Base-by-base conservation (phyloP, 2,113 vertebrate genomes). In the Pterophyllum scalare region DNA sequence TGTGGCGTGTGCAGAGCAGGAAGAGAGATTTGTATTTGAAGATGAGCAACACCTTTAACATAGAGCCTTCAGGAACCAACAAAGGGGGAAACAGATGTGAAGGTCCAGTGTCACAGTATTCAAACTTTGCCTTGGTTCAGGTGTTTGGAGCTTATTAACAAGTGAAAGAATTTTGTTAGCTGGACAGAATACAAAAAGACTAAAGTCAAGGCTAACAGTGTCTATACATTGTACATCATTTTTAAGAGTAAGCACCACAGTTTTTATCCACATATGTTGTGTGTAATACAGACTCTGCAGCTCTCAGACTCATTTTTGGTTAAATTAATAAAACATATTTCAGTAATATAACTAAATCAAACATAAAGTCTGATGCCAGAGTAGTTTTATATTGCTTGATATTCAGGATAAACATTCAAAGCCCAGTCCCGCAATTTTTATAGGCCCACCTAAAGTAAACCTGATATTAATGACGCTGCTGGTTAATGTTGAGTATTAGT, bases 381-480 rank as follows among this genome's bases (percentile, higher is more conserved):
- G 13, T 43, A 43, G 4, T 46, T 14, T 14, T 14, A 15, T 15
- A 15, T 46, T 15, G 14, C 15, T 46, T 46, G 40, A 46, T 52
- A 80, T 52, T 28, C 19, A 58, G 12, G 9, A 79, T 78, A 52
- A 54, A 49, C 20, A 81, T 59, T 76, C 1, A 52, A 35, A 6
- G 20, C 31, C 26, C 4, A 14, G 26, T 38, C 38, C 7, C 2
- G 28, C 3, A 7, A 13, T 38, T 59, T 40, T 79, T 28, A 40
- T 31, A 82, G 54, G 31, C 58, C 52, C 58, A 70, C 78, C 77
- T 84, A 52, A 79, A 77, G 85, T 77, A 72, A 91, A 85, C 70
- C 38, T 14, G 12, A 62, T 82, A 85, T 85, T 89, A 90, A 89
- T 88, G 80, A 88, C 80, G 77, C 75, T 79, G 59, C 78, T 86